Base-by-base conservation (phyloP, 1,140 invertebrate species). In the Bombus superbus region DNA sequence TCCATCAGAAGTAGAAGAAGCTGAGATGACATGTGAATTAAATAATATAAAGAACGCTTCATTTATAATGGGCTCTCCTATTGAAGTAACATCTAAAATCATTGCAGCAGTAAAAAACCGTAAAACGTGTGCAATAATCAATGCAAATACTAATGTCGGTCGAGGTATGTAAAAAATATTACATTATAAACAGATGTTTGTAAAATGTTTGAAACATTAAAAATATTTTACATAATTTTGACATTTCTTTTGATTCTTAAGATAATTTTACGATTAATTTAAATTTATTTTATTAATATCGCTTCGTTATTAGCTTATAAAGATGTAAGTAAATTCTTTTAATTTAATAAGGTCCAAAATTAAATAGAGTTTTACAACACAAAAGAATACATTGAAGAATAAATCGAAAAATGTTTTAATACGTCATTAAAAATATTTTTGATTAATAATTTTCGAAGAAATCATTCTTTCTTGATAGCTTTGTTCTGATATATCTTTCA, bases 31-130 rank as follows among this genome's bases (percentile, higher is more conserved):
- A 5, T 93, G 92, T 35, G 93, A 95, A 86, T 89, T 95, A 28
- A 95, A 95, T 89, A 92, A 90, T 32, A 93, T 95, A 40, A 94
- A 94, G 89, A 95, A 95, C 88, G 93, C 92, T 28, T 92, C 94
- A 0, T 95, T 95, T 73, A 87, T 95, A 15, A 93, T 91, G 62
- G 94, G 95, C 62, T 89, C 94, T 68, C 88, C 94, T 32, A 87
- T 86, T 8, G 92, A 94, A 81, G 89, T 95, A 40, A 92, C 74
- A 28, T 86, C 84, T 22, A 90, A 94, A 79, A 89, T 95, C 38
- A 88, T 92, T 75, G 64, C 88, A 11, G 92, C 91, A 88, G 94
- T 47, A 87, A 93, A 93, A 93, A 78, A 80, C 87, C 77, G 89
- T 4, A 93, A 92, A 87, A 85, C 94, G 13, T 91, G 89, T 38